phyloP scores from a whole-genome alignment of 2,113 vertebrate species.

The Origma solitaria region DNA sequence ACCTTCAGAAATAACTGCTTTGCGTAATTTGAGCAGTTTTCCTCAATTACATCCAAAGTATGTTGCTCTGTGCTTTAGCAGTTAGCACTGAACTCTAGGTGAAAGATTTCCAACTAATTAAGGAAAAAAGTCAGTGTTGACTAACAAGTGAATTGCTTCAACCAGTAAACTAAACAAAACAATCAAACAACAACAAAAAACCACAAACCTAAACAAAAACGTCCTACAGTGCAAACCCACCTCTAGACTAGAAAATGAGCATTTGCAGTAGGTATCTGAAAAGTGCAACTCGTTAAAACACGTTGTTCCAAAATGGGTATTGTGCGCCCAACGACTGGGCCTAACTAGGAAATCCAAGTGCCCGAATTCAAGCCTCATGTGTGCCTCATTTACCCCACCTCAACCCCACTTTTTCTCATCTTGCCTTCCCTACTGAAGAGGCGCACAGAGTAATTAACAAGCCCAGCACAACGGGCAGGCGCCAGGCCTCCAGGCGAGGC shows the following conservation, averaged over 20 bases:
- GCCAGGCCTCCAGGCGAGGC: neutral
- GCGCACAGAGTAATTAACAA: accelerated
- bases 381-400: neutral
- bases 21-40: accelerated
- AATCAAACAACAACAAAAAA: neutral
- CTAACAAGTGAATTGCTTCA: neutral
- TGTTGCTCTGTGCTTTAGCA: neutral
- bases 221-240: neutral
- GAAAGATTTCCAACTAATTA: neutral
- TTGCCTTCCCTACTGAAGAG: neutral
- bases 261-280: neutral
- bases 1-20: accelerated
- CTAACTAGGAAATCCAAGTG: accelerated
- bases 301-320: neutral
- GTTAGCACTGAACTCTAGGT: neutral
- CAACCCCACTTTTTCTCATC: neutral
- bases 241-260: neutral
- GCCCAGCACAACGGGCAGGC: neutral
- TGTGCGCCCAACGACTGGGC: accelerated
- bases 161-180: neutral
- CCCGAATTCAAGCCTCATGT: neutral
- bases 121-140: neutral
- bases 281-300: neutral
- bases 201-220: neutral
- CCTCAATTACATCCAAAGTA: neutral